These are phyloP conservation scores for Dryas iulia DNA, from an alignment of 1,140 invertebrate genomes.

Conservation along the genomic window DNA sequence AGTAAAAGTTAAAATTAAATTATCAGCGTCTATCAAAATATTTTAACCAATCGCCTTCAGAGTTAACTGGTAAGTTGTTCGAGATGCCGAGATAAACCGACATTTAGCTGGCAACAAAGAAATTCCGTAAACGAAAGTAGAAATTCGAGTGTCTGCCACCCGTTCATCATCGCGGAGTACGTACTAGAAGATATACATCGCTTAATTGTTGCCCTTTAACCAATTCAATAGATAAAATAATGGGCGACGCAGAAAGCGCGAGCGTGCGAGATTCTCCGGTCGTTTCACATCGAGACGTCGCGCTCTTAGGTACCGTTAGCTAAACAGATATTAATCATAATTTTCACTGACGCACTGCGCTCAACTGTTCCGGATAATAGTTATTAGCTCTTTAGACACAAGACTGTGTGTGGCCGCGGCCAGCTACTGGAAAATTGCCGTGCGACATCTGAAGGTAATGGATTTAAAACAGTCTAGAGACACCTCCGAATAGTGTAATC, in stretches of 20 bases:
- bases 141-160: constrained; percentile 38
- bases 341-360: constrained; percentile 72
- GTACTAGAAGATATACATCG: constrained; percentile 43
- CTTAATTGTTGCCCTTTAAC: constrained; percentile 62
- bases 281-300: constrained; percentile 48
- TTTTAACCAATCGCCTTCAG: constrained; percentile 24
- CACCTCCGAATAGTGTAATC: constrained; percentile 67
- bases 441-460: constrained; percentile 72
- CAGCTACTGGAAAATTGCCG: constrained; percentile 76
- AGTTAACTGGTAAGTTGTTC: constrained; percentile 20
- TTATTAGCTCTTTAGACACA: constrained; percentile 70
- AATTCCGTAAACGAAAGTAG: constrained; percentile 41
- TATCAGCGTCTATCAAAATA: constrained; percentile 23
- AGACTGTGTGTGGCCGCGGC: constrained; percentile 61
- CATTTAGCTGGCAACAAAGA: constrained; percentile 35
- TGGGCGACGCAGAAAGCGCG: constrained; percentile 28
- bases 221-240: constrained; percentile 46
- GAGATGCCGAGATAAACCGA: constrained; percentile 23
- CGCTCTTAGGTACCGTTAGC: constrained; percentile 35
- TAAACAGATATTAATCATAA: constrained; percentile 80
- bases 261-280: constrained; percentile 36
- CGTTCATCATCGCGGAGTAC: constrained; percentile 27
- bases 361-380: constrained; percentile 72
- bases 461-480: constrained; percentile 71
- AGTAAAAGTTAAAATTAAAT: constrained; percentile 7